phyloP scores from a whole-genome alignment of 2,113 vertebrate genomes.

The pig (Sus scrofa) region T2T-Sscrofa CM000824.6:95822501-95823000 shows the following conservation, averaged over 20 bases:
- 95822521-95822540: neutral
- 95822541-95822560: neutral
- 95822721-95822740: neutral
- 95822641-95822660: neutral
- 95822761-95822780: neutral
- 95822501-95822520: too few species aligned
- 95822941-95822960: neutral
- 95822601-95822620: neutral
- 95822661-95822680: neutral
- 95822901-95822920: neutral
- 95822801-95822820: neutral
- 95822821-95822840: neutral
- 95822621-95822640: neutral
- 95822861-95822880: neutral
- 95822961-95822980: neutral
- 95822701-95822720: neutral
- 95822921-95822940: too few species aligned
- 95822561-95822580: neutral
- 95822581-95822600: rapidly evolving
- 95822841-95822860: neutral
- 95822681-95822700: neutral
- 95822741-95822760: neutral
- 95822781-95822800: neutral
- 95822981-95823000: neutral
- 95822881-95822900: neutral